Base-by-base conservation (phyloP, 2,888 invertebrate genomes). In the Drosophila fulvimacula region DNA sequence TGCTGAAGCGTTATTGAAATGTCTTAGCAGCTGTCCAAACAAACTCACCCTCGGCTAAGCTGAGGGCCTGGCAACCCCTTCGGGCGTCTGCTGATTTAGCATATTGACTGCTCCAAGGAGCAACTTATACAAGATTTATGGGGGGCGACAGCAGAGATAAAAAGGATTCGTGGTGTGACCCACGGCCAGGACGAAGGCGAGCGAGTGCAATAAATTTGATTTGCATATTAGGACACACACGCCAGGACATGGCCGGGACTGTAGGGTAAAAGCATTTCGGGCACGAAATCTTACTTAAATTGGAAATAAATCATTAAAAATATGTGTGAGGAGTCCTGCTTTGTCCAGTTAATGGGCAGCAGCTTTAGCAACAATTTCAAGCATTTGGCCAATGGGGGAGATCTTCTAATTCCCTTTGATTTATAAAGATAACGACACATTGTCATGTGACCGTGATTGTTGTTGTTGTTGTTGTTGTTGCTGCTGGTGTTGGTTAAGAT, bases 271-370 rank as follows among this genome's bases (percentile, higher is more conserved):
- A 88, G 83, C 74, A 76, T 86, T 82, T 85, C 76, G 77, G 70
- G 88, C 79, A 83, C 69, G 75, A 79, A 78, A 83, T 82, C 80
- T 82, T 72, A 79, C 84, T 75, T 84, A 88, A 88, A 88, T 91
- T 90, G 86, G 77, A 79, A 90, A 90, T 90, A 90, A 90, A 90
- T 90, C 90, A 90, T 90, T 90, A 90, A 89, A 90, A 90, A 89
- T 84, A 77, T 83, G 81, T 73, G 70, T 69, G 52, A 39, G 39
- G 39, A 36, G 39, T 24, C 59, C 46, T 21, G 52, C 61, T 67
- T 69, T 68, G 73, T 76, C 73, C 68, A 81, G 70, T 76, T 82
- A 59, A 62, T 41, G 41, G 53, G 39, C 21, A 68, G 76, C 30
- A 3, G 56, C 76, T 67, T 68, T 66, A 3, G 79, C 76, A 73